These are phyloP conservation scores for Neodontobutis hainanensis DNA, from an alignment of 2,113 vertebrate genomes.

Conservation along the genomic window DNA sequence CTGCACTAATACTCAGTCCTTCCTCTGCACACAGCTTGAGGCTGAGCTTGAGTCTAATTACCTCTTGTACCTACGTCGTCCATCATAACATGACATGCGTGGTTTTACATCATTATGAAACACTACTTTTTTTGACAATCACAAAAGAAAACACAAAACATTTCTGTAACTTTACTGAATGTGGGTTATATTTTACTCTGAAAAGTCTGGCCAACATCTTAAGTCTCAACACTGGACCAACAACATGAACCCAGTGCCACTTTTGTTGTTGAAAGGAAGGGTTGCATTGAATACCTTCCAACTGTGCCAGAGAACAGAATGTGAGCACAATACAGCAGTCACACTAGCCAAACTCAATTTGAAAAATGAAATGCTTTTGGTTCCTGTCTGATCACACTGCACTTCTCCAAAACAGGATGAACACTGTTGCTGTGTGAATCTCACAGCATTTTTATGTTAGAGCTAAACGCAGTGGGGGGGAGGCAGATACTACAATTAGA, in stretches of 20 bases:
- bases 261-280: not conserved
- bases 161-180: not conserved
- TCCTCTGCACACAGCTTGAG: not conserved
- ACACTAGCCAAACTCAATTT: not conserved
- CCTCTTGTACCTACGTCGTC: not conserved
- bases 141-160: not conserved
- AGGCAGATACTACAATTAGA: constrained; percentile 48
- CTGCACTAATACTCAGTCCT: not conserved
- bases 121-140: no score
- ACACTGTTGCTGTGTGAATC: constrained; percentile 4
- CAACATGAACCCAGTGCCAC: not conserved
- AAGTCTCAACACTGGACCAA: not conserved
- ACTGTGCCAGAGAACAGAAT: not conserved
- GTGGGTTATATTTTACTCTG: not conserved
- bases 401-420: constrained; percentile 25
- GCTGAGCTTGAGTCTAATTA: not conserved
- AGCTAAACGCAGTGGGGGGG: constrained; percentile 33
- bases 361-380: not conserved
- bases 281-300: not conserved
- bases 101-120: no score
- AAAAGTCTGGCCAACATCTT: no score
- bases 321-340: not conserved
- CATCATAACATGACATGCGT: not conserved
- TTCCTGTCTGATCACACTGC: not conserved
- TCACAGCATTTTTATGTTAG: constrained; percentile 38